These are phyloP conservation scores for Saguinus imperator DNA, from an alignment of 2,113 vertebrate species.

Conservation along the genomic window DNA sequence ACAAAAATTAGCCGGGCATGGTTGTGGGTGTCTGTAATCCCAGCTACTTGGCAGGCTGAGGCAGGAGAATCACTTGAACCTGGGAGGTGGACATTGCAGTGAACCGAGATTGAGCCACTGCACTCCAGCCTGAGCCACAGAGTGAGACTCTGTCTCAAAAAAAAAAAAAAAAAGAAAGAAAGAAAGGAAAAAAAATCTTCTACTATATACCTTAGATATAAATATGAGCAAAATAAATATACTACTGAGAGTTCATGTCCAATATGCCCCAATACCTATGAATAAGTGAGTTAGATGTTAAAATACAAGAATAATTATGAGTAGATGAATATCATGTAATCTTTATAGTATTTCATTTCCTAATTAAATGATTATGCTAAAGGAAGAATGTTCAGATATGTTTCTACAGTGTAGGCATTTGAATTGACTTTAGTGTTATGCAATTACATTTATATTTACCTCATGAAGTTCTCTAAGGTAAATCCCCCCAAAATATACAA, in stretches of 20 bases:
- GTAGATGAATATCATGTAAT: neutral
- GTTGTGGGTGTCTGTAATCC: no score
- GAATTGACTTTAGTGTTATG: neutral
- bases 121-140: no score
- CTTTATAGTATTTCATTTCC: neutral
- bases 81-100: no score
- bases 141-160: no score
- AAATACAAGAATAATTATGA: neutral
- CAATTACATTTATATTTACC: neutral
- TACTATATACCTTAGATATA: neutral
- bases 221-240: neutral
- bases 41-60: no score
- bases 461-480: neutral
- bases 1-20: no score
- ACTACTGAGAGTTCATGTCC: neutral
- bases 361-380: neutral
- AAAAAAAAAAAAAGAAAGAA: fast-evolving
- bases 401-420: neutral
- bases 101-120: no score
- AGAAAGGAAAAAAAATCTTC: neutral
- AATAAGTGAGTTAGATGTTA: neutral
- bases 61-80: no score
- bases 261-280: neutral
- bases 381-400: neutral
- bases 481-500: neutral